These are phyloP conservation scores for Salarias fasciatus DNA, from an alignment of 2,797 vertebrate genomes.

Conservation along the genomic window DNA sequence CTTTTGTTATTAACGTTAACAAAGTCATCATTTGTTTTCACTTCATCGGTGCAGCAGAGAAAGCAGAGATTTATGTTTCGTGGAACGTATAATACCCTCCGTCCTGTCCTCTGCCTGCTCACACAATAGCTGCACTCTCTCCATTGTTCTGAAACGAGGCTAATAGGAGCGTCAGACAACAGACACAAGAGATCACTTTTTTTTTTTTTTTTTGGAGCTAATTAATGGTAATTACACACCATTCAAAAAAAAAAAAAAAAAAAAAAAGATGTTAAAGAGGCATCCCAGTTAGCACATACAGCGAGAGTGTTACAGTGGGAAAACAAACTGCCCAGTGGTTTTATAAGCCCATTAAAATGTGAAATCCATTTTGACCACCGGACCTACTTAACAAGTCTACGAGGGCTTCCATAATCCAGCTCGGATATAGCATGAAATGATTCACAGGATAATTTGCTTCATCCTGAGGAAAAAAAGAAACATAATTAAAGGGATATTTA, in stretches of 20 bases:
- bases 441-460: slow-evolving; percentile 37
- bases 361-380: slow-evolving; percentile 70
- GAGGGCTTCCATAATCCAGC: slow-evolving; percentile 54
- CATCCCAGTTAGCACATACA: slow-evolving; percentile 34
- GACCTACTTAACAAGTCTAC: slow-evolving; percentile 55
- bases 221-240: slow-evolving; percentile 57
- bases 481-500: slow-evolving; percentile 17
- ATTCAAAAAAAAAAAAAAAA: slow-evolving; percentile 26
- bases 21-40: slow-evolving; percentile 34
- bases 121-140: background rate
- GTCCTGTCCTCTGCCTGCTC: slow-evolving; percentile 1
- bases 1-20: slow-evolving; percentile 30
- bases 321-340: slow-evolving; percentile 59
- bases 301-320: slow-evolving; percentile 32
- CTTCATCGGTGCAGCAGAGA: slow-evolving; percentile 7
- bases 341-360: slow-evolving; percentile 70
- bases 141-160: slow-evolving; percentile 15
- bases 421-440: slow-evolving; percentile 21
- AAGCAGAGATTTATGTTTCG: slow-evolving; percentile 10
- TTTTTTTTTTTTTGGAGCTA: slow-evolving; percentile 14
- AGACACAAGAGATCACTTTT: slow-evolving; percentile 19
- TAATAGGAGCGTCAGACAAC: slow-evolving; percentile 15
- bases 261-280: slow-evolving; percentile 29
- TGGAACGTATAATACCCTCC: background rate
- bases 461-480: slow-evolving; percentile 14